These are phyloP conservation scores for Paragorgia papillata DNA, from an alignment of 92 coral and sea anemone genomes.

Conservation along the genomic window DNA sequence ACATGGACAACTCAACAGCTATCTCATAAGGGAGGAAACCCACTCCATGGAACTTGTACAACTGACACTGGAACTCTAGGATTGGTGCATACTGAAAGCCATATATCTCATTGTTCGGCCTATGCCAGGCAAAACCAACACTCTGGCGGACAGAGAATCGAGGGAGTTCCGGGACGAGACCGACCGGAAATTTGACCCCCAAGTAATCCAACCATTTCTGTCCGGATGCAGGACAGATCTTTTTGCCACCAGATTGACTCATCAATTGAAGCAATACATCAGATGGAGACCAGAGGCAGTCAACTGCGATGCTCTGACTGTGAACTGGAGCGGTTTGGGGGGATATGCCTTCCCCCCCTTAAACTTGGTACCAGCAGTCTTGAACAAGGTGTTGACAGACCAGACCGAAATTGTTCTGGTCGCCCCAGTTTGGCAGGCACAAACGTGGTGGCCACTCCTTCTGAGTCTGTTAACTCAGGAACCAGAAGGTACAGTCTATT, in stretches of 20 bases:
- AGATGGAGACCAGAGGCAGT: slow-evolving; percentile 65
- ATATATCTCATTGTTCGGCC: slow-evolving; percentile 45
- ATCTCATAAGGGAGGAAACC: slow-evolving; percentile 63
- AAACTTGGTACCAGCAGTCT: slow-evolving; percentile 33
- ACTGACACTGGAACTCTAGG: slow-evolving; percentile 57
- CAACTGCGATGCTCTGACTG: slow-evolving; percentile 44
- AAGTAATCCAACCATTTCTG: slow-evolving; percentile 50
- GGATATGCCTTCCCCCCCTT: slow-evolving; percentile 56
- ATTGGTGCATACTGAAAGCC: slow-evolving; percentile 51
- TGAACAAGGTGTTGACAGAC: slow-evolving; percentile 42
- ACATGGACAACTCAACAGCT: slow-evolving; percentile 56
- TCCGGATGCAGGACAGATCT: slow-evolving; percentile 52
- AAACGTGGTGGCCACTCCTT: slow-evolving; percentile 54
- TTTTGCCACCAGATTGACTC: slow-evolving; percentile 57
- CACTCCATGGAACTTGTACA: slow-evolving; percentile 47
- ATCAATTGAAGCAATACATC: slow-evolving; percentile 45
- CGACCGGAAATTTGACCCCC: slow-evolving; percentile 54
- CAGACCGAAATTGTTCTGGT: slow-evolving; percentile 44
- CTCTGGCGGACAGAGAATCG: slow-evolving; percentile 52
- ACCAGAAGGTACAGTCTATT: too few relatives aligned
- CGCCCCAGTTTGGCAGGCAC: slow-evolving; percentile 56
- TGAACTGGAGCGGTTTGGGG: slow-evolving; percentile 34
- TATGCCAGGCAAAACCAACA: slow-evolving; percentile 47
- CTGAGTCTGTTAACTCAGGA: slow-evolving; percentile 34
- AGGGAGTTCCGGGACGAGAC: slow-evolving; percentile 49